phyloP scores from a whole-genome alignment of 2,797 vertebrate genomes.

The Serranus cabrilla region DNA sequence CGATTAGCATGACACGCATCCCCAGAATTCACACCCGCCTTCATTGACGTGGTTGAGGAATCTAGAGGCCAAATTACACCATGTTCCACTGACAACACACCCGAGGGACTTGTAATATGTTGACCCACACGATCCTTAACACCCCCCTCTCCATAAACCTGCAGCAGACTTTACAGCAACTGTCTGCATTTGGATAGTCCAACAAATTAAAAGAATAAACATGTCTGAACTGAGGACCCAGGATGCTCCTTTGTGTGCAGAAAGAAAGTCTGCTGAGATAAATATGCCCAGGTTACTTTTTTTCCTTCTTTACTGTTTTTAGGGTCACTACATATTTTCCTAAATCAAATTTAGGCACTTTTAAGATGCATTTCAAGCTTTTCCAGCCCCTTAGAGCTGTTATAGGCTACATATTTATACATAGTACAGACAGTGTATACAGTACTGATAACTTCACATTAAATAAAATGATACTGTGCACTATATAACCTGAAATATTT shows the following conservation, averaged over 20 bases:
- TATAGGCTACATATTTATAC: no score
- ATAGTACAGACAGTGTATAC: no score
- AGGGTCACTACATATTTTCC: no score
- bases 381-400: no score
- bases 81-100: slow-evolving; percentile 67
- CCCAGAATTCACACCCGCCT: slow-evolving; percentile 73
- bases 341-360: no score
- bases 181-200: not conserved
- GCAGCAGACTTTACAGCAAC: slow-evolving; percentile 9
- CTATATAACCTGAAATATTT: no score
- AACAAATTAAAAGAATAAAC: not conserved
- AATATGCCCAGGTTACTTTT: not conserved
- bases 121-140: slow-evolving; percentile 31
- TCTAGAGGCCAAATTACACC: slow-evolving; percentile 62
- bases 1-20: slow-evolving; percentile 74
- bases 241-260: not conserved
- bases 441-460: no score
- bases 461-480: no score
- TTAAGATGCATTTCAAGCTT: no score
- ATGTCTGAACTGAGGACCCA: not conserved
- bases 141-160: not conserved
- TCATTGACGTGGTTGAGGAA: slow-evolving; percentile 60
- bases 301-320: not conserved
- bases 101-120: slow-evolving; percentile 43
- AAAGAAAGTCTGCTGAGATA: not conserved